Evolutionary conservation across 2,113 vertebrate genomes (phyloP).

Genomic region (Isichthys henryi): DNA sequence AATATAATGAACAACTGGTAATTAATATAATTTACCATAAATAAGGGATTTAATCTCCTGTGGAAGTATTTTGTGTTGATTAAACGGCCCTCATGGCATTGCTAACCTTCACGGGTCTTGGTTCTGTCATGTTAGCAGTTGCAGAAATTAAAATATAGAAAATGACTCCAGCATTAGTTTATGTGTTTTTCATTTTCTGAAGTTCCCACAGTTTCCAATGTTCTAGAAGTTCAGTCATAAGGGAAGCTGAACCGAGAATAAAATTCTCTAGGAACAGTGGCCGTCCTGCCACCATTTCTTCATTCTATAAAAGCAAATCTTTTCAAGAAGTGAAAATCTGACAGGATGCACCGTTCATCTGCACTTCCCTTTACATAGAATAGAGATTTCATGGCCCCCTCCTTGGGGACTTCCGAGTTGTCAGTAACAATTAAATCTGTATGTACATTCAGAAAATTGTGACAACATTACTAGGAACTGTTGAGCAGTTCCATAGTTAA

Average conservation of each 20-base stretch:
- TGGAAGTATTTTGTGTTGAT: background rate
- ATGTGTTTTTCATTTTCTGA: background rate
- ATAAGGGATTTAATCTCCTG: background rate
- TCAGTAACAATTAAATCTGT: background rate
- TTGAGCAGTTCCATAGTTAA: background rate
- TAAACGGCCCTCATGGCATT: background rate
- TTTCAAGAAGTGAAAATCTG: background rate
- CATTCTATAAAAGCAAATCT: background rate
- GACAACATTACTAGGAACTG: background rate
- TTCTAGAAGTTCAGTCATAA: constrained; percentile 19
- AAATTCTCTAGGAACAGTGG: constrained; percentile 12
- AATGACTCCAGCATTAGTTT: background rate
- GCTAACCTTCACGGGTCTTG: background rate
- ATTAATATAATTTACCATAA: background rate
- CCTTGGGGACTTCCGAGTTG: background rate
- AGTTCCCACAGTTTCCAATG: background rate
- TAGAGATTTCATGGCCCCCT: background rate
- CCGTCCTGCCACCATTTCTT: constrained; percentile 18
- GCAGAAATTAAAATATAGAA: background rate
- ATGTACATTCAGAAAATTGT: background rate
- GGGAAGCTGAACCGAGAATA: background rate
- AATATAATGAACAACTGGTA: background rate
- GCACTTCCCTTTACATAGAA: background rate
- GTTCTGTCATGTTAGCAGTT: background rate
- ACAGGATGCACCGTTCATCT: background rate